Percentiles rank a stretch among this genome's conserved stretches.
These are phyloP conservation scores for Xiphophorus couchianus DNA, from an alignment of 2,113 vertebrate genomes.

Conservation along the genomic window DNA sequence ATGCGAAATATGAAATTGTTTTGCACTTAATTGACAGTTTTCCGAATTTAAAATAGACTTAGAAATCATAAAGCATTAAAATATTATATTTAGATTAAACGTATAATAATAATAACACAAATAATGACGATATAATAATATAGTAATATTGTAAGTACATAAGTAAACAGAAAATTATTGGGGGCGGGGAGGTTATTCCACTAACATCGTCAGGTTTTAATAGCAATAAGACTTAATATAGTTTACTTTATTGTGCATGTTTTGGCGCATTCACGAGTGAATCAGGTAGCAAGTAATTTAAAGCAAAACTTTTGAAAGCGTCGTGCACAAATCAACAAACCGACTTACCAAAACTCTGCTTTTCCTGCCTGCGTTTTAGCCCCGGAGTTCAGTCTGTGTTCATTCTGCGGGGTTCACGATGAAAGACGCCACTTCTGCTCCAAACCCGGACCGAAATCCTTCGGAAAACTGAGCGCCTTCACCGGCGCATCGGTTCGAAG, in stretches of 20 bases:
- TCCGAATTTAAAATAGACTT: too few relatives aligned
- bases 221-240: neutral
- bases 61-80: neutral
- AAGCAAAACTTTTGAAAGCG: slow-evolving; percentile 26
- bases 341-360: slow-evolving; percentile 27
- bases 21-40: neutral
- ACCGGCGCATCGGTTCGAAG: slow-evolving; percentile 29
- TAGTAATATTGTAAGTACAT: too few relatives aligned
- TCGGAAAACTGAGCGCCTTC: neutral
- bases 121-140: too few relatives aligned
- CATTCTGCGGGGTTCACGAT: slow-evolving; percentile 22
- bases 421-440: slow-evolving; percentile 28
- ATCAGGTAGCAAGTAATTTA: neutral
- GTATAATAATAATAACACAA: too few relatives aligned
- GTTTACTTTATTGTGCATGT: too few relatives aligned
- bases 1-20: neutral
- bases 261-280: neutral
- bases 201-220: neutral
- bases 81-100: too few relatives aligned
- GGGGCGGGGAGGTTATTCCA: too few relatives aligned
- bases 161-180: too few relatives aligned
- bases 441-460: slow-evolving; percentile 28
- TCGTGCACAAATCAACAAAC: neutral
- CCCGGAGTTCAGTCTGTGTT: slow-evolving; percentile 2
- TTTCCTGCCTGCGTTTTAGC: neutral